Evolutionary conservation across 35 echinoderm and acorn worm species (phyloP), one percentile per base, ranked within the genome.

Genomic region (Stichopus chloronotus): DNA sequence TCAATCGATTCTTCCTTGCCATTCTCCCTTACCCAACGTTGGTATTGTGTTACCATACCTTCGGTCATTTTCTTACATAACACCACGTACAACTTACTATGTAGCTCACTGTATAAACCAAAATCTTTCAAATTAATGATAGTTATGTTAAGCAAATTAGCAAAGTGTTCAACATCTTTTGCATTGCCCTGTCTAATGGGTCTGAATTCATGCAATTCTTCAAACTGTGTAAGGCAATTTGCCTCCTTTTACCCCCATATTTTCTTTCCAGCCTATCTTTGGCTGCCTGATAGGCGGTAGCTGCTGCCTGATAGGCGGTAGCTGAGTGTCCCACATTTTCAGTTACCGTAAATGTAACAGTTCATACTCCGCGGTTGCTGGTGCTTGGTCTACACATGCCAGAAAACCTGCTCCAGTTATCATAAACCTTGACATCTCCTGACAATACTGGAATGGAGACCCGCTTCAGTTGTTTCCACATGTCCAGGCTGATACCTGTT

Each of bases 391-490:
- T n/a, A n/a, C n/a, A n/a, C n/a, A n/a, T n/a, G 25, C n/a, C 12
- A 60, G 12, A 60, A 7, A 60, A 60, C 78, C 91, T 20, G 91
- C 91, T 9, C 91, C 91, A 92, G 63, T 79, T 92, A 68, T n/a
- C 91, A 7, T 83, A 92, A 4, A 79, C 20, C 59, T 83, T 61
- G 6, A 82, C 59, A 54, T 83, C 78, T 8, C 91, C 91, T 20
- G 23, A 11, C 11, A 92, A 92, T 11, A 92, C n/a, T 9, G 91
- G 91, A 58, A 83, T 92, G 7, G 91, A 81, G 5, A 92, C 91
- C 63, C 78, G 57, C 83, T 92, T 61, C 24, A 92, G 56, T 58
- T 92, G 91, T 68, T 92, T 92, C n/a, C n/a, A n/a, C 72, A 92
- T 77, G 9, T 92, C 91, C 59, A 68, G 86, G 20, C 86, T 21